Conservation (phyloP, 1,140 invertebrate genomes). For the Linepithema humile region DNA sequence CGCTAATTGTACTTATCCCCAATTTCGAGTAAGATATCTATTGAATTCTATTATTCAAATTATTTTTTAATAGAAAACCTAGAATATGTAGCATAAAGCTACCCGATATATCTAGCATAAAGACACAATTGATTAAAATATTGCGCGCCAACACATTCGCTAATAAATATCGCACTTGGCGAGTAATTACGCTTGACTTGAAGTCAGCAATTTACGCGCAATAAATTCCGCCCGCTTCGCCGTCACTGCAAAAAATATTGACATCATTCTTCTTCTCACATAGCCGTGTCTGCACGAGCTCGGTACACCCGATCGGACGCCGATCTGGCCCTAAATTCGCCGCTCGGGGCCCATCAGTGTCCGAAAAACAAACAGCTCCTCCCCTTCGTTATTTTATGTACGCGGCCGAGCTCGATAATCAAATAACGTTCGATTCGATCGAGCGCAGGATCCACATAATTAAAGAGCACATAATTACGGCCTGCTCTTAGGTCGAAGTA, state of each 20-base stretch:
- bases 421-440: constrained; percentile 75
- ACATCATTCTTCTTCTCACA: constrained; percentile 44
- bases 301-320: constrained; percentile 46
- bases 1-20: neutral
- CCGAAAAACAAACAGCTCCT: constrained; percentile 69
- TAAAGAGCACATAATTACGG: constrained; percentile 75
- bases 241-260: constrained; percentile 7
- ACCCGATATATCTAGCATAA: no score
- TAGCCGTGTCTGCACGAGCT: constrained; percentile 4
- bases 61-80: no score
- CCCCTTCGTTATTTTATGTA: constrained; percentile 63
- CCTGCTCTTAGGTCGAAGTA: constrained; percentile 38
- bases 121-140: neutral
- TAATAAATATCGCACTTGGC: neutral
- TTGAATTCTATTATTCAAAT: no score
- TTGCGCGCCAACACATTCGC: neutral
- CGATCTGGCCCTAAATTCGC: constrained; percentile 41
- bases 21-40: neutral
- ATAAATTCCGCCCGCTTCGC: neutral
- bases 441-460: constrained; percentile 70
- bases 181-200: neutral
- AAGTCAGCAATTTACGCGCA: neutral
- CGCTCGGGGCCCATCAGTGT: constrained; percentile 42
- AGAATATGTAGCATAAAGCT: no score
- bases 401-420: constrained; percentile 69